These are phyloP conservation scores for Agrilus cyanescens DNA, from an alignment of 2,888 invertebrate genomes.

Conservation along the genomic window DNA sequence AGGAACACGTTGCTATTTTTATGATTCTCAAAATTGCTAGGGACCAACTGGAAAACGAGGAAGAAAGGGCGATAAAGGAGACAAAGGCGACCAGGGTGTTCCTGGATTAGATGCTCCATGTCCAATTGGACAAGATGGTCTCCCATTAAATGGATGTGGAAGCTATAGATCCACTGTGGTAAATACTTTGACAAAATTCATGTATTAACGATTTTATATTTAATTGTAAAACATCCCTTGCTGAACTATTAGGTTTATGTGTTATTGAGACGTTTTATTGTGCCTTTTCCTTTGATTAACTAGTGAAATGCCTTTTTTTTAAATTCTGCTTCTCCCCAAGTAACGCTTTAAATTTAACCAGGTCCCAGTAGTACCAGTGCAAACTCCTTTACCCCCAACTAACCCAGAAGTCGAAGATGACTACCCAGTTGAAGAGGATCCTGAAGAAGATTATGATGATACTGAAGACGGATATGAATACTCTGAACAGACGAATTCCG, in stretches of 20 bases:
- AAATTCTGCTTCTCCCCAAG: no score
- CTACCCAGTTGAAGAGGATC: conserved; percentile 17
- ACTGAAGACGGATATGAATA: conserved; percentile 50
- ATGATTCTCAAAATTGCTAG: conserved; percentile 36
- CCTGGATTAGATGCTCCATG: conserved; percentile 98
- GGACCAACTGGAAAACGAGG: conserved; percentile 84
- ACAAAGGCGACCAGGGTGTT: conserved; percentile 91
- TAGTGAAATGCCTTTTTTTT: no score
- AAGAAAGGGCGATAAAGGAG: conserved; percentile 82
- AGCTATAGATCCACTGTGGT: conserved; percentile 34
- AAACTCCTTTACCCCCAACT: conserved; percentile 30
- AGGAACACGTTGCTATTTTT: neutral
- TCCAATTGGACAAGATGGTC: conserved; percentile 89
- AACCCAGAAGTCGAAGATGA: conserved; percentile 45
- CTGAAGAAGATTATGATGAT: conserved; percentile 40
- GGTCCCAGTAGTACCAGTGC: no score
- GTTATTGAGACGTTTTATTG: no score
- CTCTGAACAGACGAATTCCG: conserved; percentile 38
- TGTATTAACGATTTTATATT: no score
- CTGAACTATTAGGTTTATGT: no score
- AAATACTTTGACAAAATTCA: no score
- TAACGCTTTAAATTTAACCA: no score
- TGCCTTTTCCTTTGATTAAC: no score
- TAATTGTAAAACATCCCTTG: no score
- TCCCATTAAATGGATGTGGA: conserved; percentile 92